These are phyloP conservation scores for Elegia similella DNA, from an alignment of 2,888 invertebrate genomes.

Conservation along the genomic window DNA sequence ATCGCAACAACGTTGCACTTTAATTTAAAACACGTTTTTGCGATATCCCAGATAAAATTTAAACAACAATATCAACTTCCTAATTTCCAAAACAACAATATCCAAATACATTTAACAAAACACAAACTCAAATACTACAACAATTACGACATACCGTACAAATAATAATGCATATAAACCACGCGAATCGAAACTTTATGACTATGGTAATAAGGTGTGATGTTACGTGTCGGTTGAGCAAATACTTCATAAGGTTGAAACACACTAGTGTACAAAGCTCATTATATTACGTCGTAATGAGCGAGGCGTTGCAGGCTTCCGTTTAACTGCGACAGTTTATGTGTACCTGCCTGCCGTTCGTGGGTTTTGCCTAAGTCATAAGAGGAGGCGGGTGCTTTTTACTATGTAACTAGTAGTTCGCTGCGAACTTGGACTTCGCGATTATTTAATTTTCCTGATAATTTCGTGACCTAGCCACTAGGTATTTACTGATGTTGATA, in stretches of 20 bases:
- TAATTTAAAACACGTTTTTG: too few relatives aligned
- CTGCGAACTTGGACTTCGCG: too few relatives aligned
- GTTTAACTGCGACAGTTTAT: conserved; percentile 46
- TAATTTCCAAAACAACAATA: background rate
- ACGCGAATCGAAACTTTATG: background rate
- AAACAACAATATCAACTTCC: background rate
- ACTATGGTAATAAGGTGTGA: background rate
- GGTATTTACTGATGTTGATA: too few relatives aligned
- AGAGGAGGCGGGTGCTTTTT: conserved; percentile 10
- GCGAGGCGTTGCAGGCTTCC: conserved; percentile 48
- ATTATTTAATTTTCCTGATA: too few relatives aligned
- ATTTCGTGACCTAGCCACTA: too few relatives aligned
- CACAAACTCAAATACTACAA: conserved; percentile 14
- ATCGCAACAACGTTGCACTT: too few relatives aligned
- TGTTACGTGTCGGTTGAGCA: background rate
- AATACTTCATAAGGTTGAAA: conserved; percentile 33
- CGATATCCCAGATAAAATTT: background rate
- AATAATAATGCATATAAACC: background rate
- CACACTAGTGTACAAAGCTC: conserved; percentile 45
- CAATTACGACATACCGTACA: conserved; percentile 7
- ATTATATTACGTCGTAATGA: conserved; percentile 52
- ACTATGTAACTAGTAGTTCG: too few relatives aligned
- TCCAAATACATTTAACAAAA: conserved; percentile 9
- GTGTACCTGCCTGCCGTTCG: conserved; percentile 28
- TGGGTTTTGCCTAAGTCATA: conserved; percentile 27